Evolutionary conservation across 1,140 invertebrate species (phyloP).

Genomic region (Lucilia cuprina): DNA sequence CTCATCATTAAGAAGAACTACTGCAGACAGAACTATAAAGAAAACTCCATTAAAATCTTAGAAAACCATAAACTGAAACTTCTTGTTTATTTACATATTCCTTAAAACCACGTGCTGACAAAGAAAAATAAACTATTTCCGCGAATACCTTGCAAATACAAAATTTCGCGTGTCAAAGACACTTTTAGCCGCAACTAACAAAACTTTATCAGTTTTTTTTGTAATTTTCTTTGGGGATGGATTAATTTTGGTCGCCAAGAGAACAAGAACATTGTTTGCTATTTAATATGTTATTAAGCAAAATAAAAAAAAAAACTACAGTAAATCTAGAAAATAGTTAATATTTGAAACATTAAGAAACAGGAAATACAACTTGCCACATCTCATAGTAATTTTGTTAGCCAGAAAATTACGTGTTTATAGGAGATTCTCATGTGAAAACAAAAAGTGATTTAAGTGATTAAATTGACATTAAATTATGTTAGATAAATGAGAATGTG

Average conservation of each 20-base stretch:
- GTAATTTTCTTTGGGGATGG: neutral
- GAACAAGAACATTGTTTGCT: slow-evolving; percentile 18
- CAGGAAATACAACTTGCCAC: neutral
- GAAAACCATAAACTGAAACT: neutral
- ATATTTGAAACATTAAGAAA: neutral
- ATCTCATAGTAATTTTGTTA: neutral
- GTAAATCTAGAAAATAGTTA: neutral
- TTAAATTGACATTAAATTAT: neutral
- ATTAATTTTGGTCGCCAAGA: slow-evolving; percentile 29
- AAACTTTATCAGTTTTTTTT: slow-evolving; percentile 19
- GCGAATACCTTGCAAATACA: slow-evolving; percentile 30
- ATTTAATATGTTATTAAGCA: neutral
- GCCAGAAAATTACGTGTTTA: neutral
- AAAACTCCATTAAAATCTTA: neutral
- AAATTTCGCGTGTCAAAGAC: slow-evolving; percentile 59
- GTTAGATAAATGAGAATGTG: neutral
- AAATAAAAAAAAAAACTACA: too few relatives aligned
- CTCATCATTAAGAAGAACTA: too few relatives aligned
- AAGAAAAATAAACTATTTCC: neutral
- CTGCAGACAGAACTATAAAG: too few relatives aligned
- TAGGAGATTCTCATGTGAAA: neutral
- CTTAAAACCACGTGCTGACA: neutral
- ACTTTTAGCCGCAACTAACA: slow-evolving; percentile 51
- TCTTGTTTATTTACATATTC: neutral
- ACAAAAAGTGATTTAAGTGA: neutral